These are phyloP conservation scores for Epinephelus coioides DNA, from an alignment of 2,797 vertebrate genomes.

Conservation along the genomic window DNA sequence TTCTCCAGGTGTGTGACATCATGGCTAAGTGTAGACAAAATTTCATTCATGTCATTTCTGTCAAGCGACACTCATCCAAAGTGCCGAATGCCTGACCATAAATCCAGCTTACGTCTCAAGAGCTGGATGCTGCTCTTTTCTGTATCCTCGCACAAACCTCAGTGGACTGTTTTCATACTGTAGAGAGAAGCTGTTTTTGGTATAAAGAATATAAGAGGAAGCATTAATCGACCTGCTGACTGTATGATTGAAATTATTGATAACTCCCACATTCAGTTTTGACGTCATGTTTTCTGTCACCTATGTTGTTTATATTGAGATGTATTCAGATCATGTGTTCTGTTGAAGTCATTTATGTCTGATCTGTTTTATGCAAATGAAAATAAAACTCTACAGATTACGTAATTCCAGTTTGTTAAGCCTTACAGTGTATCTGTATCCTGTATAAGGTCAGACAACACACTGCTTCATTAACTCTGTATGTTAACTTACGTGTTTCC, in stretches of 20 bases:
- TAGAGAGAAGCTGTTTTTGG: slow-evolving; percentile 22
- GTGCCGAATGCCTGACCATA: no score
- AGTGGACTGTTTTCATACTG: slow-evolving; percentile 32
- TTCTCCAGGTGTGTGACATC: no score
- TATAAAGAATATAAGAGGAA: slow-evolving; percentile 25
- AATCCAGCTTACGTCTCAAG: slow-evolving; percentile 16
- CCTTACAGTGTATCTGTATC: slow-evolving; percentile 15
- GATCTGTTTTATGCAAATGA: slow-evolving; percentile 41
- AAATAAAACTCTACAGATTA: slow-evolving; percentile 9
- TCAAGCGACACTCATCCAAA: no score
- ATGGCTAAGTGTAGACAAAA: no score
- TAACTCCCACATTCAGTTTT: slow-evolving; percentile 14
- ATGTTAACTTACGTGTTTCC: slow-evolving; percentile 19
- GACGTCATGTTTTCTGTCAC: slow-evolving; percentile 20
- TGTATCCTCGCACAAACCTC: slow-evolving; percentile 26
- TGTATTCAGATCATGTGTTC: slow-evolving; percentile 27
- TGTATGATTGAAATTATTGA: slow-evolving; percentile 46
- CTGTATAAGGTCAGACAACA: neutral
- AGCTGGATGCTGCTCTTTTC: slow-evolving; percentile 43
- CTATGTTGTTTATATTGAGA: slow-evolving; percentile 4
- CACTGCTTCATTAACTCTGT: slow-evolving; percentile 16
- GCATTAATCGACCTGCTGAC: slow-evolving; percentile 75
- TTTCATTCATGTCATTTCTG: no score
- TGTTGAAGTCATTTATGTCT: slow-evolving; percentile 31
- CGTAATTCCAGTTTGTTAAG: neutral